A percentile compares a stretch with the other conserved stretches of the same genome.
These are phyloP conservation scores for Corticium candelabrum DNA, from an alignment of 37 sponge, comb jelly and placozoan species.

Conservation along the genomic window DNA sequence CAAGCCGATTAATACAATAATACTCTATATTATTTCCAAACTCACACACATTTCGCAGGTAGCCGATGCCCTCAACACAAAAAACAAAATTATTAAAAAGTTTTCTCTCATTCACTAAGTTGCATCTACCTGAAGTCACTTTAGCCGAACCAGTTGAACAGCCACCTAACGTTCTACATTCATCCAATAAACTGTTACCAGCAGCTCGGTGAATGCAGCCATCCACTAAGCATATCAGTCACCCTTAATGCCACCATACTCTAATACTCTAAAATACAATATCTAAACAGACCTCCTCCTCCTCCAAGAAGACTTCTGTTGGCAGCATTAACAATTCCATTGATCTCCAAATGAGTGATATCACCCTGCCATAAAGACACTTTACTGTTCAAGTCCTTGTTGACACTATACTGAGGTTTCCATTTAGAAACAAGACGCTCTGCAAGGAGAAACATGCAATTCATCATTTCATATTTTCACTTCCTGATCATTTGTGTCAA, in stretches of 20 bases:
- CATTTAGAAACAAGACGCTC: not conserved
- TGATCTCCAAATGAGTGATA: constrained; percentile 81
- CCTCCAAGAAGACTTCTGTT: constrained; percentile 82
- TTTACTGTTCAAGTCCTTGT: constrained; percentile 33
- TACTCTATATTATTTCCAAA: too few species aligned
- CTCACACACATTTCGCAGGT: constrained; percentile 72
- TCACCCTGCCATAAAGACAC: constrained; percentile 83
- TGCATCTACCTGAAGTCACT: constrained; percentile 46
- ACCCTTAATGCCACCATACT: not conserved
- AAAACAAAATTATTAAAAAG: not conserved
- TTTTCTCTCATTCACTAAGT: not conserved
- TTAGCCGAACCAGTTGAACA: constrained; percentile 69
- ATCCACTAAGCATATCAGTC: constrained; percentile 46
- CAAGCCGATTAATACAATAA: not conserved
- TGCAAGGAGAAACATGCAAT: not conserved
- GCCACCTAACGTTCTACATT: constrained; percentile 54
- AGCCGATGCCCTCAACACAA: constrained; percentile 41
- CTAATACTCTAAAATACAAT: too few species aligned
- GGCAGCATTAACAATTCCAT: constrained; percentile 97
- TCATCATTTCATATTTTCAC: not conserved
- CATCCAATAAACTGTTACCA: constrained; percentile 38
- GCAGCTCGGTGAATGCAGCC: constrained; percentile 86
- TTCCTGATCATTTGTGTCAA: too few species aligned
- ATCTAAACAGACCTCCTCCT: constrained; percentile 78
- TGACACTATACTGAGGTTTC: not conserved